Evolutionary conservation across 1,140 invertebrate genomes (phyloP), one percentile per base, ranked within the genome.

Genomic region (Dinoponera quadriceps): DNA sequence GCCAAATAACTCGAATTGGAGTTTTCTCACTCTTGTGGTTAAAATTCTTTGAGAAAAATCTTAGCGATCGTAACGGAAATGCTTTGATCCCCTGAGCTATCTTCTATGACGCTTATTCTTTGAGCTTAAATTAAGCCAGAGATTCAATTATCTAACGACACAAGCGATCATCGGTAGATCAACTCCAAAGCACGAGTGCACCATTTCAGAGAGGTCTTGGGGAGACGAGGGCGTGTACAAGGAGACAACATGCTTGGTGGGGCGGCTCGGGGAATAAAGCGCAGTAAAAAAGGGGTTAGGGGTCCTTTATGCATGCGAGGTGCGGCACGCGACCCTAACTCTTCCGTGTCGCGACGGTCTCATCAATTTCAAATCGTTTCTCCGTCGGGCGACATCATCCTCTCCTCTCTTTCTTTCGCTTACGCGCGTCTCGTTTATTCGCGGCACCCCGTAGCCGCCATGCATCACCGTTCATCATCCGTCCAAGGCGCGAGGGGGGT

Each of bases 361-460:
- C 92, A 92, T 93, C 92, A 93, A 93, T 93, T 93, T 89, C 91
- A 85, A 88, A 94, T 94, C 90, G 92, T 92, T 93, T 85, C 82
- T 80, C 63, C 77, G 51, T 33, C 63, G 22, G 59, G 57, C 72
- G 72, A 68, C 20, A 77, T 57, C 80, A 84, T 87, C 71, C 86
- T 82, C 44, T 84, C 55, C 59, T 69, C 66, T 33, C 62, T n/a
- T 22, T 14, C 38, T 63, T 60, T 74, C 27, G 60, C 63, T 14
- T 48, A 57, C 65, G 13, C n/a, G 27, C 33, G 44, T 54, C 75
- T 69, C 75, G 59, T 59, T 77, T 59, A 60, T 11, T 66, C 27
- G 55, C 54, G 33, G 48, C 54, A 48, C 27, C 60, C 54, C 38
- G 66, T 20, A 16, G 49, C 18, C 4, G 51, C 44, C 66, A 49